These are phyloP conservation scores for Mola mola DNA, from an alignment of 2,113 vertebrate species.

Conservation along the genomic window DNA sequence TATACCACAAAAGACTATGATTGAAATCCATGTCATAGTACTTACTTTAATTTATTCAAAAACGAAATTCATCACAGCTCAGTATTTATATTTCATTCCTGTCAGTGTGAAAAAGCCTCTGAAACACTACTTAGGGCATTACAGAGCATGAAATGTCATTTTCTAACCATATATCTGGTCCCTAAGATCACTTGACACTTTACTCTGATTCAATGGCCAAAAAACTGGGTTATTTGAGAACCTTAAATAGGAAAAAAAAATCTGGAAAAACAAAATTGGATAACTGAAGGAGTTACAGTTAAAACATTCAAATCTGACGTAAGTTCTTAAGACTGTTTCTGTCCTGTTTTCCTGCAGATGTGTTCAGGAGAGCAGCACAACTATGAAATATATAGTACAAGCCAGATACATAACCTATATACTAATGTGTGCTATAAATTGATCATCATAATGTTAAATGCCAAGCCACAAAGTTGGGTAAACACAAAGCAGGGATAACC, in stretches of 20 bases:
- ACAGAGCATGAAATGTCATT: conserved; percentile 36
- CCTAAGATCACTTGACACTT: conserved; percentile 36
- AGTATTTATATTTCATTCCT: conserved; percentile 42
- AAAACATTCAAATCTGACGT: too few relatives aligned
- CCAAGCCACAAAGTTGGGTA: conserved; percentile 44
- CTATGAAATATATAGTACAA: conserved; percentile 25
- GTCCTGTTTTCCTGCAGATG: conserved; percentile 12
- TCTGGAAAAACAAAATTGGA: conserved; percentile 13
- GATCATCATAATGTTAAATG: conserved; percentile 33
- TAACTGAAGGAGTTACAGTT: conserved; percentile 9
- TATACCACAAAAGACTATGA: conserved; percentile 9
- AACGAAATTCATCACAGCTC: conserved; percentile 18
- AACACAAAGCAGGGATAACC: conserved; percentile 33
- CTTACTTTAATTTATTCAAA: conserved; percentile 44
- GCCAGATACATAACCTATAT: conserved; percentile 24
- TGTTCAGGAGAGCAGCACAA: conserved; percentile 4
- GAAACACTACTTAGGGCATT: conserved; percentile 42
- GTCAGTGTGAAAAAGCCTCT: conserved; percentile 17
- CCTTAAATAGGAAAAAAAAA: background rate
- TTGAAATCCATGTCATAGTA: conserved; percentile 28
- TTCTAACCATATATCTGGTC: conserved; percentile 24
- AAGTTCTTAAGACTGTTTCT: too few relatives aligned
- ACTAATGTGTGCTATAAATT: conserved; percentile 47
- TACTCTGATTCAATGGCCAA: conserved; percentile 9
- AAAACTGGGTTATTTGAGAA: conserved; percentile 8